Conservation (phyloP, 2,888 invertebrate species). For the Tetropium fuscum region DNA sequence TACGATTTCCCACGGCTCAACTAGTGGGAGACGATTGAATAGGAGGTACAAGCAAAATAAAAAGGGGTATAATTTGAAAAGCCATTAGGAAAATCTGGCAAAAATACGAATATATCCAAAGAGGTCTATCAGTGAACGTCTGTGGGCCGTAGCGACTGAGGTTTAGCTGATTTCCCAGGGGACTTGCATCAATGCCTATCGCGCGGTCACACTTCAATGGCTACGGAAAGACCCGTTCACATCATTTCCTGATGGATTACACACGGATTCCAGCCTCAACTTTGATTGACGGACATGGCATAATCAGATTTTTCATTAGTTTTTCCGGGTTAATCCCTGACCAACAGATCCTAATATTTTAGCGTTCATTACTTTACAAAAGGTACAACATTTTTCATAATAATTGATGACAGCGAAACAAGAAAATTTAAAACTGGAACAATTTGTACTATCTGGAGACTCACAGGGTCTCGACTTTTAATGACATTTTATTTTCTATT, state of each 20-base stretch:
- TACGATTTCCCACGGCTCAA: too few species aligned
- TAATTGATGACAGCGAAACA: too few species aligned
- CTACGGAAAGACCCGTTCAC: conserved; percentile 63
- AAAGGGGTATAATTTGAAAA: conserved; percentile 41
- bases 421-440: too few species aligned
- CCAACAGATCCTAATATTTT: background rate
- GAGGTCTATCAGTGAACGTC: conserved; percentile 23
- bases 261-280: conserved; percentile 42
- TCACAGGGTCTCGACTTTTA: too few species aligned
- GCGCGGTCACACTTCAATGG: conserved; percentile 66
- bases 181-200: conserved; percentile 63
- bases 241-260: conserved; percentile 62
- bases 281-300: conserved; percentile 48
- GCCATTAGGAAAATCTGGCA: conserved; percentile 33
- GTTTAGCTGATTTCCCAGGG: conserved; percentile 64
- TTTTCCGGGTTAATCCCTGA: conserved; percentile 4
- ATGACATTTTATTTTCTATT: too few species aligned
- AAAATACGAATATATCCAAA: conserved; percentile 28
- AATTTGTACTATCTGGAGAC: too few species aligned
- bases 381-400: too few species aligned
- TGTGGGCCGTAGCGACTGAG: conserved; percentile 32
- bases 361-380: too few species aligned
- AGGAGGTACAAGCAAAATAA: conserved; percentile 10
- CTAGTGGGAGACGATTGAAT: conserved; percentile 1
- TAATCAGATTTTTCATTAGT: conserved; percentile 36